These are phyloP conservation scores for Grantiella picta DNA, from an alignment of 2,113 vertebrate genomes.

Conservation along the genomic window DNA sequence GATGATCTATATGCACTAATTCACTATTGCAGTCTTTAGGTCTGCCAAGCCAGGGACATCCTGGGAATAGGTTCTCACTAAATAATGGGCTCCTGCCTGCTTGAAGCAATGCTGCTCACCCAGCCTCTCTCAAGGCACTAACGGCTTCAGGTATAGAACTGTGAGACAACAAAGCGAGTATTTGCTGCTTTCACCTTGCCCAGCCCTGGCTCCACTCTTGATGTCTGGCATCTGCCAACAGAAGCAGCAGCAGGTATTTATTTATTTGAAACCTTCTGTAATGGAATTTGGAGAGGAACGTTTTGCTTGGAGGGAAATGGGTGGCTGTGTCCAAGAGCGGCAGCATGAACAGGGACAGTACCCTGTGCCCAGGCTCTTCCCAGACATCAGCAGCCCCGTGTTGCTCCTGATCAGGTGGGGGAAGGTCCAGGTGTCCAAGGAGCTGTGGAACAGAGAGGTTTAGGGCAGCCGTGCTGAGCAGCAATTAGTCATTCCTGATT, in stretches of 20 bases:
- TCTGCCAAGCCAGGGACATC: constrained; percentile 55
- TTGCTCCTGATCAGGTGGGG: not conserved
- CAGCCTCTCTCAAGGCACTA: not conserved
- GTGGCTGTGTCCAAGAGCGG: not conserved
- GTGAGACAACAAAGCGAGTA: not conserved
- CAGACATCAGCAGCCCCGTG: rapidly evolving
- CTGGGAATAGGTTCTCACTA: constrained; percentile 44
- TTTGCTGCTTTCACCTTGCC: not conserved
- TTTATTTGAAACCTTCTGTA: not conserved
- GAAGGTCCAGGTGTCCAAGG: not conserved
- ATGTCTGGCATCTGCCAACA: not conserved
- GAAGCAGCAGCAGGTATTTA: not conserved
- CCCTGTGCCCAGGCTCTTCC: not conserved
- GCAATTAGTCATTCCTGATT: constrained; percentile 44
- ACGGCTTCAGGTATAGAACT: not conserved
- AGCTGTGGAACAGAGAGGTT: not conserved
- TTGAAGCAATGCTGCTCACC: not conserved
- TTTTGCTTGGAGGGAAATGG: not conserved
- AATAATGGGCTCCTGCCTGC: constrained; percentile 44
- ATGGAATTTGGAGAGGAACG: not conserved
- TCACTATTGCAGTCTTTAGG: constrained; percentile 31
- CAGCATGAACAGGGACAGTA: rapidly evolving
- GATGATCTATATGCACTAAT: constrained; percentile 51
- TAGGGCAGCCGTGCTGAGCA: not conserved
- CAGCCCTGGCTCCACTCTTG: not conserved